Conservation (phyloP, 2,113 vertebrate genomes). For the Amia ocellicauda region DNA sequence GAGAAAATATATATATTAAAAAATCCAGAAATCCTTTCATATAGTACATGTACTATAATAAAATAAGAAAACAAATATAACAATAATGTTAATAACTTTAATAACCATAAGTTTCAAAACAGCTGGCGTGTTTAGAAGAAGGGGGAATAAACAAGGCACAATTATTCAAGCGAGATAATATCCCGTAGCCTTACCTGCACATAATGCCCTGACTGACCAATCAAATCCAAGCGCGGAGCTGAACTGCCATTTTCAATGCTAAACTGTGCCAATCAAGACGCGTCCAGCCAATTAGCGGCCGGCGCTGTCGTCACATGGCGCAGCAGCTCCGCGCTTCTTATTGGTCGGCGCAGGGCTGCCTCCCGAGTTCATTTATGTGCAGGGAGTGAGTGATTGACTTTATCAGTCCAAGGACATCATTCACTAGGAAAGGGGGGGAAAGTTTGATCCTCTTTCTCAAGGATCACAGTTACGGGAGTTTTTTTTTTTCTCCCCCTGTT, state of each 20-base stretch:
- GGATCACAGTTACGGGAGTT: constrained; percentile 73
- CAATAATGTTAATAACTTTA: no score
- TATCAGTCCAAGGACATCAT: constrained; percentile 95
- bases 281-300: constrained; percentile 68
- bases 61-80: background rate
- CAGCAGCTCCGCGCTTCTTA: constrained; percentile 57
- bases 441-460: constrained; percentile 77
- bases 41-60: constrained; percentile 3
- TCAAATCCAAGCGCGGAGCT: constrained; percentile 66
- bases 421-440: constrained; percentile 79
- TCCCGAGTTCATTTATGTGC: constrained; percentile 88
- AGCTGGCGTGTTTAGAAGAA: constrained; percentile 32
- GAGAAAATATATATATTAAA: background rate
- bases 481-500: constrained; percentile 60
- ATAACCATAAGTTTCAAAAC: constrained; percentile 27
- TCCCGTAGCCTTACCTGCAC: constrained; percentile 72
- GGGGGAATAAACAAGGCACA: constrained; percentile 29
- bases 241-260: constrained; percentile 79
- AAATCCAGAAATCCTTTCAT: background rate
- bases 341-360: constrained; percentile 78
- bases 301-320: constrained; percentile 71
- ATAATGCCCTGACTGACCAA: constrained; percentile 69
- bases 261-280: constrained; percentile 73
- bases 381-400: constrained; percentile 91
- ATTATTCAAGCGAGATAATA: constrained; percentile 36